Evolutionary conservation across 2,113 vertebrate species (phyloP), one percentile per base, ranked within the genome.

Genomic region (Sinocyclocheilus maitianheensis): DNA sequence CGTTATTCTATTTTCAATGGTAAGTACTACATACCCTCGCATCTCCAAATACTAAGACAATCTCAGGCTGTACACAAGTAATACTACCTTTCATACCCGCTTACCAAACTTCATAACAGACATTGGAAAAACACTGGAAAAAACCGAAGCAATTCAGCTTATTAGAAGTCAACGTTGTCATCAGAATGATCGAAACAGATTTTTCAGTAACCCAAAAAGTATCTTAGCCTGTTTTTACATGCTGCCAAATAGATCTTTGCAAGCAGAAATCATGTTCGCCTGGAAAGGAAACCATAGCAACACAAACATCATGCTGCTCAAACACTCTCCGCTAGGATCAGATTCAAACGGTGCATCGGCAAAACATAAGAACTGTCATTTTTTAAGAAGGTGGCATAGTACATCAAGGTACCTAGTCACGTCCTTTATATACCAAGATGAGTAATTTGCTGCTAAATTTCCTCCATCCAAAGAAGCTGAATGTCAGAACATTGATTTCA

Each of bases 401-500:
- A 30, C 80, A 71, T 30, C 63, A 53, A 69, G 63, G 24, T 34
- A 53, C 16, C 16, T 18, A 82, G 63, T 71, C 62, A 22, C 2
- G 0, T 82, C 11, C 26, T 71, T 34, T 69, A 53, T 67, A 65
- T 78, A 34, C 58, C 74, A 62, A 13, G 11, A n/a, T 53, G 74
- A 85, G 30, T 55, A 46, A 85, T 67, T 78, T 16, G 3, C 20
- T 53, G 30, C 62, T 55, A 24, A 51, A 69, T 48, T 65, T 65
- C 16, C 13, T 12, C 53, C 8, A 18, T 65, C 9, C 10, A 26
- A 30, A 18, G 62, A 82, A 26, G 13, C 37, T 65, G 37, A 81
- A 51, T 48, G 63, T 82, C 62, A 82, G 16, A 51, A 20, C 43
- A 82, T 30, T 82, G 80, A 82, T 82, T 71, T 71, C 24, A 48